Evolutionary conservation across 2,888 invertebrate genomes (phyloP).

Genomic region (Leuctra nigra): DNA sequence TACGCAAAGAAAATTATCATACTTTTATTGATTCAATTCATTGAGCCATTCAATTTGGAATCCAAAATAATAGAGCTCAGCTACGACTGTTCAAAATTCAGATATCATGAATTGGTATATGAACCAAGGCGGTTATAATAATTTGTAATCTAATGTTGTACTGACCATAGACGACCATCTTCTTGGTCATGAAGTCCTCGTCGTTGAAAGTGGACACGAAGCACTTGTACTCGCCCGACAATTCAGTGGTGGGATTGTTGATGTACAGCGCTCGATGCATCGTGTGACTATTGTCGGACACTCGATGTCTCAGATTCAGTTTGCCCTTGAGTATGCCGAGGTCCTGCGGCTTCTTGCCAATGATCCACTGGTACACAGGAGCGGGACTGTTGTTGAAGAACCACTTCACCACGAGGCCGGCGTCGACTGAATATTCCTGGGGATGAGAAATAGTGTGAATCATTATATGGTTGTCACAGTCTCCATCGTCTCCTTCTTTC

Average conservation of each 20-base stretch:
- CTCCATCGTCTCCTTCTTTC: no score
- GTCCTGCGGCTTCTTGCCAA: conserved; percentile 58
- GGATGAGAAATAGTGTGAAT: no score
- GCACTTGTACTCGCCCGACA: conserved; percentile 68
- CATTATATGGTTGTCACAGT: no score
- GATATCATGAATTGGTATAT: no score
- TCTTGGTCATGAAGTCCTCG: conserved; percentile 56
- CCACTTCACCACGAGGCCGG: conserved; percentile 71
- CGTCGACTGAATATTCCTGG: no score
- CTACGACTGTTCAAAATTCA: no score
- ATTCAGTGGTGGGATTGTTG: conserved; percentile 57
- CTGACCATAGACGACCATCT: conserved; percentile 62
- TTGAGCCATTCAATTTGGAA: no score
- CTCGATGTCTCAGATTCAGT: conserved; percentile 57
- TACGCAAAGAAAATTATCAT: no score
- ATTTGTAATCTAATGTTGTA: no score
- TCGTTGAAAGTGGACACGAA: conserved; percentile 61
- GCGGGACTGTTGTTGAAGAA: conserved; percentile 57
- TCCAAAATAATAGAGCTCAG: no score
- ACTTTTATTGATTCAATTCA: no score
- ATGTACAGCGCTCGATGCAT: conserved; percentile 65
- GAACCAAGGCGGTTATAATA: no score
- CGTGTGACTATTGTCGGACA: conserved; percentile 58
- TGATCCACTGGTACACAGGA: conserved; percentile 77
- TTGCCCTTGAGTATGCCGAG: conserved; percentile 49